These are phyloP conservation scores for Trialeurodes vaporariorum DNA, from an alignment of 1,140 invertebrate species.

Conservation along the genomic window DNA sequence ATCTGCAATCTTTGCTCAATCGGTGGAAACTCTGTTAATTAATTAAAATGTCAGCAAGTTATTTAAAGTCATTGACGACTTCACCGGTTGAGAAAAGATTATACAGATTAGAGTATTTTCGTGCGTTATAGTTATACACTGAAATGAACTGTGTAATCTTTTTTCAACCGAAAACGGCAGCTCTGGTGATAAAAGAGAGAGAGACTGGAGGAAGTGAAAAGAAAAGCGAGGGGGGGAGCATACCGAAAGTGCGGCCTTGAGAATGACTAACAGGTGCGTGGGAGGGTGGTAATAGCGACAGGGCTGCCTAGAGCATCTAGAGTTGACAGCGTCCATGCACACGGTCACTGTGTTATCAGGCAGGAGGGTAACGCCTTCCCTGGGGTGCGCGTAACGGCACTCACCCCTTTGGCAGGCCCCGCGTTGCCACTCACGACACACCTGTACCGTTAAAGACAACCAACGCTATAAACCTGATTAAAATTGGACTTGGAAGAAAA, in stretches of 20 bases:
- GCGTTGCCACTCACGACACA: constrained; percentile 96
- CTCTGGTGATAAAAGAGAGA: no score
- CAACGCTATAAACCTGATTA: constrained; percentile 27
- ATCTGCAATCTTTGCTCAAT: no score
- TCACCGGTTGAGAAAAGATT: no score
- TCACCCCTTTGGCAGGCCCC: constrained; percentile 92
- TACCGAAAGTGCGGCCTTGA: constrained; percentile 92
- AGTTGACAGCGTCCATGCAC: constrained; percentile 98
- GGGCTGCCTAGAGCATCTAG: constrained; percentile 88
- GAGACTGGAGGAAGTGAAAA: constrained; percentile 25
- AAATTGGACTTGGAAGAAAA: not conserved
- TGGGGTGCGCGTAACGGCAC: constrained; percentile 96
- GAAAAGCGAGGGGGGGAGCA: constrained; percentile 74
- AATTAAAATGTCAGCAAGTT: no score
- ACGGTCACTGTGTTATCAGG: constrained; percentile 93
- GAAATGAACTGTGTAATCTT: no score
- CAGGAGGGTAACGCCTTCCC: constrained; percentile 82
- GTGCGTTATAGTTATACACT: no score
- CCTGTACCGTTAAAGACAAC: constrained; percentile 44
- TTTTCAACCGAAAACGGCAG: no score
- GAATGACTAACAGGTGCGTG: constrained; percentile 96
- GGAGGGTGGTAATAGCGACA: constrained; percentile 96
- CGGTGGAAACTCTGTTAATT: no score
- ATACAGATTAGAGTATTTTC: no score
- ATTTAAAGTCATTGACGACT: no score